Base-by-base conservation (phyloP, 2,888 invertebrate species). In the Caenorhabditis imperialis region DNA sequence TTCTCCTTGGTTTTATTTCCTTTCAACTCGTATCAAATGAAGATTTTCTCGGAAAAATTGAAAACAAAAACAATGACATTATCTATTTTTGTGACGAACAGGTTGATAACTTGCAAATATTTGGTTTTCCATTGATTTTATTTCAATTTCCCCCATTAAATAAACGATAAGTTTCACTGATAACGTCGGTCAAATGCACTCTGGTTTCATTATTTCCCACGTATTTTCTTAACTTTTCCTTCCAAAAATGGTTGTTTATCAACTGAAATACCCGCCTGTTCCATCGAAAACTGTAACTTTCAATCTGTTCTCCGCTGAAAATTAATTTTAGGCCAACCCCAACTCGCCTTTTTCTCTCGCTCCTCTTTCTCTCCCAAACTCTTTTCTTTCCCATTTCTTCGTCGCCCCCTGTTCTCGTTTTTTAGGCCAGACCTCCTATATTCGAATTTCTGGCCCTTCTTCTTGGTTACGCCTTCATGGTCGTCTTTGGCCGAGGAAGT, bases 121-220 rank as follows among this genome's bases (percentile, higher is more conserved):
- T n/a, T n/a, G n/a, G n/a, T n/a, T n/a, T n/a, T n/a, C n/a, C n/a
- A n/a, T n/a, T n/a, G n/a, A n/a, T n/a, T n/a, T n/a, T n/a, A n/a
- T n/a, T n/a, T n/a, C n/a, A n/a, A n/a, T n/a, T n/a, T n/a, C n/a
- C n/a, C n/a, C n/a, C n/a, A n/a, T n/a, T n/a, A n/a, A 8, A 44
- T 23, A 8, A 10, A 12, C 23, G 44, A 44, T 44, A 44, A 44
- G 4, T 1, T 7, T 14, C n/a, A 25, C 30, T 48, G 48, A 48
- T 48, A 48, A 48, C 48, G n/a, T n/a, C n/a, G n/a, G 33, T 8
- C 6, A 48, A 30, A 18, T 30, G 48, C 48, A 48, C 48, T 48
- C 12, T 30, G 30, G 1, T 30, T 18, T 27, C 30, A 48, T 10
- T 1, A 30, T 48, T 30, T 30, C 30, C 18, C 18, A 16, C 7